These are phyloP conservation scores for Siderastrea siderea DNA, from an alignment of 92 coral and sea anemone genomes.

Conservation along the genomic window DNA sequence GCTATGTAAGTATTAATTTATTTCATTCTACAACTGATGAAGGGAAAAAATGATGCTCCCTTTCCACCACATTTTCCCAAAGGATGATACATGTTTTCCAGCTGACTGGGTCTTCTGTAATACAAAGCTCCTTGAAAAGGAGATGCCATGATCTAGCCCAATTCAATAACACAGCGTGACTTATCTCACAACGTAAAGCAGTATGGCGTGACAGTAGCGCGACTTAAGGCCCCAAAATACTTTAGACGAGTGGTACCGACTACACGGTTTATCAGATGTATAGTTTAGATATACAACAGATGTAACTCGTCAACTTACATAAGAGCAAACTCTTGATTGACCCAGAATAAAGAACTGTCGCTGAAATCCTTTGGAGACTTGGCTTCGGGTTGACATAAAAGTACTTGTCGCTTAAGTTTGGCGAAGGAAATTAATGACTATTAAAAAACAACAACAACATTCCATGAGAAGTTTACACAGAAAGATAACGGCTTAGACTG, in stretches of 20 bases:
- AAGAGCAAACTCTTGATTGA: constrained; percentile 93
- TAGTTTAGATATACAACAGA: not conserved
- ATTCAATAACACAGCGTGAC: too few species aligned
- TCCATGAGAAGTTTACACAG: not conserved
- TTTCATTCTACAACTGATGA: too few species aligned
- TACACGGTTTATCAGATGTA: not conserved
- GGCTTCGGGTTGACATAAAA: constrained; percentile 85
- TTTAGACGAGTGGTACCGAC: too few species aligned
- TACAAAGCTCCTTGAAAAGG: not conserved
- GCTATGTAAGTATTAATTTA: too few species aligned
- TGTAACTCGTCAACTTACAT: constrained; percentile 76
- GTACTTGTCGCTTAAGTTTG: constrained; percentile 93
- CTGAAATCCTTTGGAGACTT: constrained; percentile 90
- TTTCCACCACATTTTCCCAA: too few species aligned
- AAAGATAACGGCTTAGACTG: not conserved
- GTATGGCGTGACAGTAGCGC: too few species aligned
- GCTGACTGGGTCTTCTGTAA: not conserved
- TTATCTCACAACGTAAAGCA: too few species aligned
- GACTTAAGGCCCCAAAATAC: too few species aligned
- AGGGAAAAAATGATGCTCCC: too few species aligned
- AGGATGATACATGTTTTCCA: too few species aligned
- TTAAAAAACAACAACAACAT: not conserved
- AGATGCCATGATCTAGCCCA: too few species aligned
- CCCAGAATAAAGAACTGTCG: constrained; percentile 91
- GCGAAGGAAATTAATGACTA: constrained; percentile 94